Evolutionary conservation across 2,113 vertebrate genomes (phyloP).

Genomic region (Himantopus leucocephalus): DNA sequence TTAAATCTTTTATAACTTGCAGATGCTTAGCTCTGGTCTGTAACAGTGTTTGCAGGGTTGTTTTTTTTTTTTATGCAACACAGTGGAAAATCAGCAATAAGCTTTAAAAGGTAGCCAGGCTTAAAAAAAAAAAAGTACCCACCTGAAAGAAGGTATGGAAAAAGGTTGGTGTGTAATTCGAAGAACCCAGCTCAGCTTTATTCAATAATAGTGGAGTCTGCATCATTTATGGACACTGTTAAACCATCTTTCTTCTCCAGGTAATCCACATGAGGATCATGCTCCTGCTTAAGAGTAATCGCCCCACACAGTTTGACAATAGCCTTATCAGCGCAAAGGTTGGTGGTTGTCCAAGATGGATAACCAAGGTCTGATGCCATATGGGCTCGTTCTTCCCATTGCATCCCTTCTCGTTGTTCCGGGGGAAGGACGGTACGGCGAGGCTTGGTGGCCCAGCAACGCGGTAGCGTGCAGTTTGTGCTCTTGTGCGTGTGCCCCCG

Average conservation of each 20-base stretch:
- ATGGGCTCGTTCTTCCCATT: background rate
- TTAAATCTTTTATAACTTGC: constrained; percentile 49
- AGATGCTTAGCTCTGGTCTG: background rate
- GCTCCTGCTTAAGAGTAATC: background rate
- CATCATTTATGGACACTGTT: fast-evolving
- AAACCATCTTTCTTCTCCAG: background rate
- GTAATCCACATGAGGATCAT: background rate
- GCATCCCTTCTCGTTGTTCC: fast-evolving
- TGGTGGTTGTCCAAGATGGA: background rate
- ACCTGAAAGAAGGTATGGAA: background rate
- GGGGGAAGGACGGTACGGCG: fast-evolving
- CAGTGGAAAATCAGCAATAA: background rate
- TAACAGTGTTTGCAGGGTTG: background rate
- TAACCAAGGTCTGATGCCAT: background rate
- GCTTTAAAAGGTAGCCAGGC: background rate
- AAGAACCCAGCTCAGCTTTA: background rate
- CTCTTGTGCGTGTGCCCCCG: fast-evolving
- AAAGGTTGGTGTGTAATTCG: background rate
- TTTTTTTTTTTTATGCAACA: background rate
- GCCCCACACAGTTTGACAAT: background rate
- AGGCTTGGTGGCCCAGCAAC: background rate
- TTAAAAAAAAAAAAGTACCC: background rate
- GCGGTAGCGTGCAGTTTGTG: background rate
- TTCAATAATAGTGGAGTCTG: too few relatives aligned
- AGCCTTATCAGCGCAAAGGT: background rate